Percentiles rank a stretch among this genome's conserved stretches.
These are phyloP conservation scores for Campylomormyrus numenius DNA, from an alignment of 2,113 vertebrate species.

Conservation along the genomic window DNA sequence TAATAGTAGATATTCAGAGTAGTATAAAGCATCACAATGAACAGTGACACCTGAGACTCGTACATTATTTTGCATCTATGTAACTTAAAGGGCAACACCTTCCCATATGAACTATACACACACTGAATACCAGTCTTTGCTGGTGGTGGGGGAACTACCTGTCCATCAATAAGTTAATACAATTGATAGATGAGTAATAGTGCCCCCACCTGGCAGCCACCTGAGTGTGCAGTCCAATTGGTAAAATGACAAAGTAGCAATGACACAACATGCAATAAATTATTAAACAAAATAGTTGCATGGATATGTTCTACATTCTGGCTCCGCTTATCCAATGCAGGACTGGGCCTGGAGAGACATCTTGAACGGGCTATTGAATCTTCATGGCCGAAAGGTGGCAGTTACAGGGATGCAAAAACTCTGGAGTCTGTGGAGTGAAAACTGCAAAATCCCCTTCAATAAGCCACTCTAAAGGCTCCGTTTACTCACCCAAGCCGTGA, in stretches of 20 bases:
- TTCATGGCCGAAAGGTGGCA: neutral
- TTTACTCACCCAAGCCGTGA: neutral
- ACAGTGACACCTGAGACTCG: neutral
- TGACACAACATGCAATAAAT: neutral
- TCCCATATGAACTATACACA: neutral
- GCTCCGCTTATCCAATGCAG: neutral
- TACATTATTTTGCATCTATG: neutral
- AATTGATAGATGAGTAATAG: neutral
- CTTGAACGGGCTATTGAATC: neutral
- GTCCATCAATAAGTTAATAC: neutral
- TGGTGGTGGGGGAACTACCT: neutral
- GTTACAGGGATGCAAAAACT: neutral
- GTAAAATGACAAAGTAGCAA: neutral
- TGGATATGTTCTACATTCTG: neutral
- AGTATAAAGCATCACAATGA: neutral
- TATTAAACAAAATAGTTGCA: neutral
- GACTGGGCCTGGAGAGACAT: neutral
- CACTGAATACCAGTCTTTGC: neutral
- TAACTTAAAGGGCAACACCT: neutral
- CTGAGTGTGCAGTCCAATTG: neutral
- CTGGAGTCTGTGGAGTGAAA: neutral
- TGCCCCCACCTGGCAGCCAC: neutral
- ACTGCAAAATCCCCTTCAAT: neutral
- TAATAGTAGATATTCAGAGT: neutral
- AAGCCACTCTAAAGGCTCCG: neutral